phyloP scores from a whole-genome alignment of 2,888 invertebrate genomes.

The Stenchaetothrips biformis region DNA sequence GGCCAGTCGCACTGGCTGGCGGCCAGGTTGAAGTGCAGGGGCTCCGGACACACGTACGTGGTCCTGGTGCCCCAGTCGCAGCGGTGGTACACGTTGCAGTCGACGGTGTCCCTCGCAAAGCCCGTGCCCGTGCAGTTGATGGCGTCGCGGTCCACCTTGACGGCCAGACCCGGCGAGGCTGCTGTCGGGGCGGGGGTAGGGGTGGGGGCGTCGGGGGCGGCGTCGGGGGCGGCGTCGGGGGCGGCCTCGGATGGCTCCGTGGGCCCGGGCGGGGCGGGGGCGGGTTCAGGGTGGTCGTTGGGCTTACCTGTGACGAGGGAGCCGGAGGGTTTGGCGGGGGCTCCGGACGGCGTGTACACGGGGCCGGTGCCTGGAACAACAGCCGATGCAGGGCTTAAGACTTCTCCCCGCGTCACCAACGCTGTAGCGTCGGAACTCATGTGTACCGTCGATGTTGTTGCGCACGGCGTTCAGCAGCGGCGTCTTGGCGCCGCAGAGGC shows the following conservation, averaged over 20 bases:
- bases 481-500: constrained; percentile 67
- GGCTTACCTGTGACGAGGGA: constrained; percentile 4
- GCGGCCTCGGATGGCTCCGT: neutral
- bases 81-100: constrained; percentile 42
- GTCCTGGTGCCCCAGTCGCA: constrained; percentile 41
- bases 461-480: constrained; percentile 59
- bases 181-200: constrained; percentile 26
- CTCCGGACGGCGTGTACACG: neutral
- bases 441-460: constrained; percentile 24
- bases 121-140: constrained; percentile 37
- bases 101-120: constrained; percentile 38
- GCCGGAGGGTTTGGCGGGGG: neutral
- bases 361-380: neutral
- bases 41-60: constrained; percentile 42
- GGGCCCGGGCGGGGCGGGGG: neutral
- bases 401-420: neutral
- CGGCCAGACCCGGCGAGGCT: constrained; percentile 31
- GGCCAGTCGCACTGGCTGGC: constrained; percentile 44
- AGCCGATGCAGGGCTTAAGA: neutral
- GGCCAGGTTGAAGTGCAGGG: constrained; percentile 41
- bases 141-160: constrained; percentile 29
- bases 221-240: constrained; percentile 10
- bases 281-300: constrained; percentile 1
- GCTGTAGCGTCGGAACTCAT: neutral
- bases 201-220: neutral